Percentiles rank a stretch among this genome's conserved stretches.
phyloP scores from a whole-genome alignment of 2,888 invertebrate genomes.

The Drosophila acutilabella region DNA sequence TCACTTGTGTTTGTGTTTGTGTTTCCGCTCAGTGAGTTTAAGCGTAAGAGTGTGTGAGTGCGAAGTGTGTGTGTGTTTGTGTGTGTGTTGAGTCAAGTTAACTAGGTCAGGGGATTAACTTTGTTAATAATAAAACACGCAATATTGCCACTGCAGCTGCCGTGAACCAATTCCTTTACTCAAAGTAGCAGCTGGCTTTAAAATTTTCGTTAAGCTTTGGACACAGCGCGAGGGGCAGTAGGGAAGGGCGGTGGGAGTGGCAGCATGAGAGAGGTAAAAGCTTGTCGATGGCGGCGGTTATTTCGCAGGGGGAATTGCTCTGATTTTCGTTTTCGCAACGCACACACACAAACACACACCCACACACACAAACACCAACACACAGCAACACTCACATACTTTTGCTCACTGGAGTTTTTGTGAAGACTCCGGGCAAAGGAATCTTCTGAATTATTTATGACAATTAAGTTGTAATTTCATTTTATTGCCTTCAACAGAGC shows the following conservation, averaged over 20 bases:
- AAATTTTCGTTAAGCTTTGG: slow-evolving; percentile 50
- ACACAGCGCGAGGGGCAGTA: background rate
- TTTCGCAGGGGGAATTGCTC: slow-evolving; percentile 42
- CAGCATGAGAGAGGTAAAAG: background rate
- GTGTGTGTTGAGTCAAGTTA: slow-evolving; percentile 45
- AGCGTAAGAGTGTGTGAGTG: slow-evolving; percentile 1
- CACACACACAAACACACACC: slow-evolving; percentile 20
- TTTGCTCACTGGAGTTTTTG: too few species aligned
- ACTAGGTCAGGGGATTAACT: slow-evolving; percentile 76
- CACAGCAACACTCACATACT: too few species aligned
- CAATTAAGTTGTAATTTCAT: slow-evolving; percentile 78
- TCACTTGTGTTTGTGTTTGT: slow-evolving; percentile 26
- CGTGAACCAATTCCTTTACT: slow-evolving; percentile 48
- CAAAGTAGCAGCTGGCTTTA: slow-evolving; percentile 62
- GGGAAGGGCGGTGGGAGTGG: background rate
- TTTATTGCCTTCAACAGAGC: slow-evolving; percentile 70
- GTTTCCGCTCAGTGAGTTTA: background rate
- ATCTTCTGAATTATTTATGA: slow-evolving; percentile 76
- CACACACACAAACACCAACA: too few species aligned
- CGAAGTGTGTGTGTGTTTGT: slow-evolving; percentile 16
- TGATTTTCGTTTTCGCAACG: slow-evolving; percentile 57
- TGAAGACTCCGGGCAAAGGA: slow-evolving; percentile 43
- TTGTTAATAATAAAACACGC: slow-evolving; percentile 75
- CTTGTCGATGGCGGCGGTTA: slow-evolving; percentile 1
- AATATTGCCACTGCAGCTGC: slow-evolving; percentile 65